These are phyloP conservation scores for Crotalus viridis DNA, from an alignment of 2,113 vertebrate species.

Conservation along the genomic window DNA sequence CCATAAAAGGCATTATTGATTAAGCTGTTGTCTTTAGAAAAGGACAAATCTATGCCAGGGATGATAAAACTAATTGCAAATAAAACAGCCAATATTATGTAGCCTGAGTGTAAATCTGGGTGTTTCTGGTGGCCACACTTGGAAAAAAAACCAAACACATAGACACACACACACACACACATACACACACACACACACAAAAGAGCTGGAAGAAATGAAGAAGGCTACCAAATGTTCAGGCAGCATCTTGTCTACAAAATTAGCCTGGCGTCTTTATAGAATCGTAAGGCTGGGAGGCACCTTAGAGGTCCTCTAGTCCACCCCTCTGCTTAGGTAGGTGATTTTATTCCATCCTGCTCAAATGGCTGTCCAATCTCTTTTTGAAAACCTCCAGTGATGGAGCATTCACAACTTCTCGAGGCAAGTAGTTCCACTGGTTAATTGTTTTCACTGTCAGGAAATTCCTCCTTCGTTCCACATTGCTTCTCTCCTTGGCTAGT, in stretches of 20 bases:
- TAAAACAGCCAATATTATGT: background rate
- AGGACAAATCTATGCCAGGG: background rate
- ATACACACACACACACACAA: background rate
- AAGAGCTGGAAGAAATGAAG: background rate
- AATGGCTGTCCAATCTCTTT: no score
- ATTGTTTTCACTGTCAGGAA: no score
- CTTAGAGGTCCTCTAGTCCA: background rate
- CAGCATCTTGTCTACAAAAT: background rate
- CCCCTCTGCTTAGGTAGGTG: background rate
- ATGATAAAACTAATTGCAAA: background rate
- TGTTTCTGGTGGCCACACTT: background rate
- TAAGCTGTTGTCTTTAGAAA: background rate
- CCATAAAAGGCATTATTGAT: constrained; percentile 46
- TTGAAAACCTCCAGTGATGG: no score
- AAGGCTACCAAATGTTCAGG: background rate
- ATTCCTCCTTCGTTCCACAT: no score
- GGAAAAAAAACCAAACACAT: no score
- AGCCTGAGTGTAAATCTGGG: background rate
- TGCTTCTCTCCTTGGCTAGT: no score
- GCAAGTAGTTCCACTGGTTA: no score
- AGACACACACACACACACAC: background rate
- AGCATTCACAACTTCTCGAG: no score
- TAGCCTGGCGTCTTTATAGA: background rate
- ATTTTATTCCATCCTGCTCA: background rate
- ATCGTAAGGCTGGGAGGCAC: background rate